Conservation (phyloP, 2,888 invertebrate species). For the Schizotus pectinicornis region DNA sequence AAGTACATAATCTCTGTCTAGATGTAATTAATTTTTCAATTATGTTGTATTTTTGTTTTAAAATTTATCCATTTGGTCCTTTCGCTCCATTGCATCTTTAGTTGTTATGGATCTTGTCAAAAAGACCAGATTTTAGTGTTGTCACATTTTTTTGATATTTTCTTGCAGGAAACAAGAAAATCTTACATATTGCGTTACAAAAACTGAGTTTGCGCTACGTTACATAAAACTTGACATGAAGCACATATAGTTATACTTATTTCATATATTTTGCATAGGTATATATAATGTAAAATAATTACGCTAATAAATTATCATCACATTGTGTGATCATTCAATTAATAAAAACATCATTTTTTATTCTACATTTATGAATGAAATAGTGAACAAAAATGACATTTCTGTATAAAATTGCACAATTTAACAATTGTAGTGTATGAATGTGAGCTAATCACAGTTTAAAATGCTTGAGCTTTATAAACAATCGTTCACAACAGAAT, state of each 20-base stretch:
- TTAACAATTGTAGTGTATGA: constrained; percentile 26
- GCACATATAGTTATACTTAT: constrained; percentile 2
- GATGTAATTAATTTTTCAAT: too few species aligned
- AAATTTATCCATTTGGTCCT: too few species aligned
- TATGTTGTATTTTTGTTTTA: too few species aligned
- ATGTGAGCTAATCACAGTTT: constrained; percentile 31
- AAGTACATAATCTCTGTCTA: too few species aligned
- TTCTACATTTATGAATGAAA: constrained; percentile 9
- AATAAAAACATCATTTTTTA: constrained; percentile 4
- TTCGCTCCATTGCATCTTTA: too few species aligned
- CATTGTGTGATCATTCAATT: constrained; percentile 9
- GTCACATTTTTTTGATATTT: too few species aligned
- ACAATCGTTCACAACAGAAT: constrained; percentile 20
- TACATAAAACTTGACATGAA: background rate
- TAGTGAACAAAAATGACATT: constrained; percentile 25
- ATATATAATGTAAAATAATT: constrained; percentile 21
- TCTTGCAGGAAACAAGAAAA: too few species aligned
- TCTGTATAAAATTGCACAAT: constrained; percentile 28
- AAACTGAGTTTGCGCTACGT: too few species aligned
- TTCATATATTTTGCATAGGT: constrained; percentile 23
- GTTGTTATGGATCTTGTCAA: too few species aligned
- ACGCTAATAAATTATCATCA: constrained; percentile 16
- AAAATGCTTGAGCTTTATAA: constrained; percentile 26
- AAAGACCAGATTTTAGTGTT: too few species aligned
- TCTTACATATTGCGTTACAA: too few species aligned